These are phyloP conservation scores for Cydia amplana DNA, from an alignment of 1,140 invertebrate species.

Conservation along the genomic window DNA sequence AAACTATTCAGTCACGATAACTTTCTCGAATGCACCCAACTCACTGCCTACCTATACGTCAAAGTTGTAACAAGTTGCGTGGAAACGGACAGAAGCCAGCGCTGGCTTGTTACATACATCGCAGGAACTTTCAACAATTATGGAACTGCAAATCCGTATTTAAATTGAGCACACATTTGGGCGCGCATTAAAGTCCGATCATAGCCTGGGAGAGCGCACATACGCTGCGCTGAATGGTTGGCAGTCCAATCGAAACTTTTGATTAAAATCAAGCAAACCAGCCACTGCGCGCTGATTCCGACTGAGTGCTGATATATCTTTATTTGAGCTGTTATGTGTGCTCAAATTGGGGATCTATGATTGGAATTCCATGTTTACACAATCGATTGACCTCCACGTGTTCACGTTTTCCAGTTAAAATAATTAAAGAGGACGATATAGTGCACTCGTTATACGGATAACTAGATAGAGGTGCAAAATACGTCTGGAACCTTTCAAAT, in stretches of 20 bases:
- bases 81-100: constrained; percentile 19
- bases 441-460: not conserved
- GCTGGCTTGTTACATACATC: constrained; percentile 38
- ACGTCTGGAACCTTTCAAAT: not conserved
- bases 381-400: constrained; percentile 53
- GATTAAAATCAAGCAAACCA: constrained; percentile 78
- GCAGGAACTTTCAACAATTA: constrained; percentile 60
- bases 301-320: constrained; percentile 71
- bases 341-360: constrained; percentile 58
- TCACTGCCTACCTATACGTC: constrained; percentile 33
- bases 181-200: constrained; percentile 59
- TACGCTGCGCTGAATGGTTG: constrained; percentile 55
- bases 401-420: constrained; percentile 18
- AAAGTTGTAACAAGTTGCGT: constrained; percentile 59
- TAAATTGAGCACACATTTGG: constrained; percentile 66
- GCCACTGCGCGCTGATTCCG: constrained; percentile 56
- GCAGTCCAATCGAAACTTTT: constrained; percentile 76
- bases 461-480: not conserved
- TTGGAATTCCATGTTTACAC: constrained; percentile 56
- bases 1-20: constrained; percentile 28
- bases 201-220: constrained; percentile 51
- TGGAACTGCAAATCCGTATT: constrained; percentile 64
- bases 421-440: not conserved
- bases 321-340: constrained; percentile 64
- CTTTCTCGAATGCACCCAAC: constrained; percentile 22